Base-by-base conservation (phyloP, 1,140 invertebrate genomes). In the Drosophila suzukii region DNA sequence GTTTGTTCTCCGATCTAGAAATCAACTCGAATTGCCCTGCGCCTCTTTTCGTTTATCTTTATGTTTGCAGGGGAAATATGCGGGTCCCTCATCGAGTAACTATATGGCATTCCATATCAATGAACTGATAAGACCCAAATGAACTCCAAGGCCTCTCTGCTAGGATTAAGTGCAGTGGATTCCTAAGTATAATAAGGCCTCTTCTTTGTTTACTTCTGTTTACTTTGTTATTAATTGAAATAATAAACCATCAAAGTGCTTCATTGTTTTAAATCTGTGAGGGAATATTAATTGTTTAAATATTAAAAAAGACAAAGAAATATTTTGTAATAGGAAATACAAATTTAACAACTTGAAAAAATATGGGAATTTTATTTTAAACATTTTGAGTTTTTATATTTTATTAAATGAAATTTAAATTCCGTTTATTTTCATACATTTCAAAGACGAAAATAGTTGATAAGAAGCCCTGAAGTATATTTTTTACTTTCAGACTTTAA, bases 101-200 rank as follows among this genome's bases (percentile, higher is more conserved):
- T 15, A n/a, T 44, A 54, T 10, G 38, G 34, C n/a, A 57, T 24
- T 24, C 60, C 61, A 85, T 86, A 86, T 81, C 68, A 85, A 86
- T 86, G 63, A 81, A 85, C 75, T 88, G 82, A 85, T 85, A 85
- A 85, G 83, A 20, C 2, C 51, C 17, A 47, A 58, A 82, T 56
- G 68, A 82, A 82, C 79, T 58, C 43, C 83, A 86, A 86, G 82
- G 82, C 84, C 79, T 57, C 44, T 36, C 15, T 27, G 60, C 46
- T 50, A 54, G 55, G 38, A 66, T 58, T 53, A 68, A 51, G 49
- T 51, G 41, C 46, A 72, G 36, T 68, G 50, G 3, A 51, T 24
- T 34, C 15, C 15, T 24, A 17, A 63, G 20, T 53, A 65, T 30
- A 63, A 32, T 43, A 0, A 6, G 27, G 44, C n/a, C 32, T 51